Percentiles rank a stretch among this genome's conserved stretches.
Conservation (phyloP, 1,140 invertebrate genomes). For the Eueides isabella region DNA sequence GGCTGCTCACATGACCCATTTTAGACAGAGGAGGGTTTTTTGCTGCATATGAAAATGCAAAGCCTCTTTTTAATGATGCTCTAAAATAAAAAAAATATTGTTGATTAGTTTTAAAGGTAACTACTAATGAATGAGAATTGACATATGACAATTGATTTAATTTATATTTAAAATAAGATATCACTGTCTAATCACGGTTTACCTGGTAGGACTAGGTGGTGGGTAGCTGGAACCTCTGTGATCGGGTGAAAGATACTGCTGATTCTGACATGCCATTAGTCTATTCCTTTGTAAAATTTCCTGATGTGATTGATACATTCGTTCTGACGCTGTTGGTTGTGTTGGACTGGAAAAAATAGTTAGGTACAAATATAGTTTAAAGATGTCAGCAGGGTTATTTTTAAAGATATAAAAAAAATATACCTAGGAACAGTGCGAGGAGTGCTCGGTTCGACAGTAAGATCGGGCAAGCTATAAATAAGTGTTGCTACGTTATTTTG, state of each 20-base stretch:
- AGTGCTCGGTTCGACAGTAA: constrained; percentile 58
- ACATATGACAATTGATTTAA: not conserved
- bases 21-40: constrained; percentile 63
- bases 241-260: constrained; percentile 75
- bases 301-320: constrained; percentile 59
- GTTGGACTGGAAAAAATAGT: constrained; percentile 43
- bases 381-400: not conserved
- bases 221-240: constrained; percentile 79
- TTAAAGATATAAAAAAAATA: too few species aligned
- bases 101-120: not conserved
- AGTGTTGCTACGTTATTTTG: constrained; percentile 82
- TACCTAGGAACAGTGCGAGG: constrained; percentile 10
- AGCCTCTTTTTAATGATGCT: constrained; percentile 58
- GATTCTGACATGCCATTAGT: constrained; percentile 46
- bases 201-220: constrained; percentile 70
- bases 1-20: constrained; percentile 65
- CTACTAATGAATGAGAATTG: not conserved
- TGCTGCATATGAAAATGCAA: constrained; percentile 64
- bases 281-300: constrained; percentile 54
- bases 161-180: not conserved
- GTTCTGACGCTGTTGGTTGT: constrained; percentile 55
- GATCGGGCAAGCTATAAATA: constrained; percentile 74
- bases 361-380: not conserved
- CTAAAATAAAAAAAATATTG: constrained; percentile 41
- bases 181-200: not conserved